Evolutionary conservation across 2,888 invertebrate species (phyloP).

Genomic region (Synergus umbraculus): DNA sequence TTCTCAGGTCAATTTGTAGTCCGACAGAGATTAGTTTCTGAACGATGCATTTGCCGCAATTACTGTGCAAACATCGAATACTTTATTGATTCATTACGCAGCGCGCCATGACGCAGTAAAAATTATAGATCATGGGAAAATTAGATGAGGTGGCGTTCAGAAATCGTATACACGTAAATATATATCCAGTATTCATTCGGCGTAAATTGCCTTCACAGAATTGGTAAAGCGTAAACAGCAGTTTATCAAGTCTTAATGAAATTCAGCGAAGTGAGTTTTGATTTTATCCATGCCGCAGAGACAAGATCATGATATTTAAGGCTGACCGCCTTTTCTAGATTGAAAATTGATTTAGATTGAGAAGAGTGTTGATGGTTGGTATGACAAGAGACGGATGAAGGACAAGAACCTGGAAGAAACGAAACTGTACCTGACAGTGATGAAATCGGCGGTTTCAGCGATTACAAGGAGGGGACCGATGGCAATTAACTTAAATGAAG

Average conservation of each 20-base stretch:
- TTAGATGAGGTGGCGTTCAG: conserved; percentile 1
- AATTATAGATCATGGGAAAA: conserved; percentile 22
- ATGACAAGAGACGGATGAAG: conserved; percentile 10
- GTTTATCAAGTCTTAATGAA: background rate
- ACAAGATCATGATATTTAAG: too few species aligned
- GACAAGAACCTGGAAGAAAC: conserved; percentile 35
- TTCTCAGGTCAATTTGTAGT: conserved; percentile 34
- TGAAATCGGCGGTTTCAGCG: conserved; percentile 63
- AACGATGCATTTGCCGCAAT: conserved; percentile 42
- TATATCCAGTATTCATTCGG: background rate
- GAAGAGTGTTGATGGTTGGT: background rate
- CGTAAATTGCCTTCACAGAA: background rate
- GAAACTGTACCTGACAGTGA: conserved; percentile 54
- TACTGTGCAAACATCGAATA: conserved; percentile 44
- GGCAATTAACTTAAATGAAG: conserved; percentile 73
- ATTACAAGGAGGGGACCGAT: conserved; percentile 54
- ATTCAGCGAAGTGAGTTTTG: background rate
- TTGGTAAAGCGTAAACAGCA: background rate
- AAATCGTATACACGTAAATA: background rate
- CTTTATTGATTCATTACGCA: conserved; percentile 41
- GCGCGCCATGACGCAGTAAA: conserved; percentile 42
- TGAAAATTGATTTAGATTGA: background rate
- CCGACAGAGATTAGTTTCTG: conserved; percentile 25
- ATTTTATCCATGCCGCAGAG: background rate
- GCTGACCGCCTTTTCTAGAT: background rate